Evolutionary conservation across 2,797 vertebrate species (phyloP), one percentile per base, ranked within the genome.

Genomic region (Helicolenus hilgendorfi): DNA sequence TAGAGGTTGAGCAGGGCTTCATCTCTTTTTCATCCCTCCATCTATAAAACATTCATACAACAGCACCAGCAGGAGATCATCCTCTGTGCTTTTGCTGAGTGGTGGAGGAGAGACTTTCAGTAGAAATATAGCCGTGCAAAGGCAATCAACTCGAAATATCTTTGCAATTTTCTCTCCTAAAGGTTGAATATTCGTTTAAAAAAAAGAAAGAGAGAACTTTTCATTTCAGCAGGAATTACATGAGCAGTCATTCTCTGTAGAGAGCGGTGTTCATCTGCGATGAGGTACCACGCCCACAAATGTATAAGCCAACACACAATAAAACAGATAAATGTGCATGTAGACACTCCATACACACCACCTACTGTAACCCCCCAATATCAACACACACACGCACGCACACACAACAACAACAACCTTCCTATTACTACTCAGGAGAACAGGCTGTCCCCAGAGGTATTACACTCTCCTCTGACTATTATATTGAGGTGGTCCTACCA

Each of bases 41-140:
- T 90, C 83, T 80, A 92, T 94, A 92, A 95, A 94, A 96, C 87
- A 94, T 96, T 95, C 84, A 95, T 92, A 89, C 75, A 87, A 72
- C 90, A 85, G 85, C 85, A 89, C 62, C 89, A 90, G 92, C 93
- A 84, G 84, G 84, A 94, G 86, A 92, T 94, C 87, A 91, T 91
- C 63, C 83, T 90, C 85, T 77, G 78, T 60, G 72, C 49, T 87
- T 88, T 72, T 49, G 81, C 71, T 58, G 82, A 89, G 77, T 35
- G 71, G 77, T 45, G 56, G 76, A 89, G 78, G 77, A 89, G 79
- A 94, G 73, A 88, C 78, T 89, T 86, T 92, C 74, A 62, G 79
- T 78, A 84, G 89, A 89, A 91, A 90, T 84, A 81, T 76, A 79
- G 89, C 78, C 27, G 60, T 10, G 78, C 71, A 67, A 86, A 92